Conservation (phyloP, 2,113 vertebrate species). For the Burhinus bistriatus region DNA sequence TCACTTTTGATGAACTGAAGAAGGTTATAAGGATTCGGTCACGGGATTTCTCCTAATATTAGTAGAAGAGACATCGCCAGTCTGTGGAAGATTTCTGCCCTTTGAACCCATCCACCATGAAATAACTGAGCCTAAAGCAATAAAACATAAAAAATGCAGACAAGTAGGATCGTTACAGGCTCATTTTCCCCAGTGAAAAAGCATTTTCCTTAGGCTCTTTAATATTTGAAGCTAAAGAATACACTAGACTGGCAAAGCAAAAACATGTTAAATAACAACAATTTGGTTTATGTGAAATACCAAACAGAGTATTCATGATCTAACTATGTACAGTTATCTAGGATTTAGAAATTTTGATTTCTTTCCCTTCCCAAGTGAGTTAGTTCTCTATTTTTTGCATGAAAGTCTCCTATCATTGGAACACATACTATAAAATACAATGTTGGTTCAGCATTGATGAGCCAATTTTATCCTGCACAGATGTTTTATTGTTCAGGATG, state of each 20-base stretch:
- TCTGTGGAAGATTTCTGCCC: background rate
- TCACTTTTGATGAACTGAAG: background rate
- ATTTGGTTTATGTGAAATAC: background rate
- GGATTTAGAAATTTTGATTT: background rate
- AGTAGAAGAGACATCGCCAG: background rate
- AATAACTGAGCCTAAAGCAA: background rate
- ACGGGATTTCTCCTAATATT: background rate
- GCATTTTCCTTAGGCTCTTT: background rate
- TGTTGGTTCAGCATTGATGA: slow-evolving; percentile 25
- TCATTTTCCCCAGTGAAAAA: background rate
- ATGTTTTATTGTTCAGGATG: slow-evolving; percentile 35
- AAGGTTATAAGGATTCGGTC: background rate
- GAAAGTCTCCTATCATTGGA: background rate
- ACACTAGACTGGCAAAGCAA: background rate
- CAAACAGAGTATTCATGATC: background rate
- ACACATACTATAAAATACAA: background rate
- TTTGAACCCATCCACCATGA: background rate
- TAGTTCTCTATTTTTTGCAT: background rate
- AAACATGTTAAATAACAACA: background rate
- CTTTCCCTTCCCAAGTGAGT: background rate
- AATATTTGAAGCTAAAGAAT: background rate
- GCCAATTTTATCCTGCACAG: slow-evolving; percentile 34
- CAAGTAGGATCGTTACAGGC: background rate
- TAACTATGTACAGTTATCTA: background rate
- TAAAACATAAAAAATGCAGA: background rate